Conservation (phyloP, 1,140 invertebrate species). For the Caenorhabditis inopinata region DNA sequence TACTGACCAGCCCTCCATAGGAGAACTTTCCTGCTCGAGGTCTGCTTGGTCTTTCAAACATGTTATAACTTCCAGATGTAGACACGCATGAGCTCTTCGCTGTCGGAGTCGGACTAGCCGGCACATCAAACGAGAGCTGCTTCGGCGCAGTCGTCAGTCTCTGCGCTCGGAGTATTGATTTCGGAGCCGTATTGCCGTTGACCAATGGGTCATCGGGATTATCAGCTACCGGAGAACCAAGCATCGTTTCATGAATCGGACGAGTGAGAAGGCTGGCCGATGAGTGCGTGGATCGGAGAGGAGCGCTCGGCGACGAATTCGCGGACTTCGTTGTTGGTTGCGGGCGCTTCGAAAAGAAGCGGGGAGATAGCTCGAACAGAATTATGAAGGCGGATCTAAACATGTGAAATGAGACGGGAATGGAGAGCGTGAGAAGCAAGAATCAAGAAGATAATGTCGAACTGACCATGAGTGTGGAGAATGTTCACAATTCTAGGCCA, state of each 20-base stretch:
- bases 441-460: background rate
- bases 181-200: background rate
- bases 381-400: conserved; percentile 18
- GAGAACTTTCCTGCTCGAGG: background rate
- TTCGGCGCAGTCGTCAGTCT: conserved; percentile 21
- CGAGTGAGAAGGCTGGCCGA: conserved; percentile 8
- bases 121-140: conserved; percentile 39
- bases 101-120: conserved; percentile 30
- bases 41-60: conserved; percentile 36
- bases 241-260: conserved; percentile 20
- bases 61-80: conserved; percentile 25
- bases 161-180: conserved; percentile 28
- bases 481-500: no score
- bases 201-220: conserved; percentile 3
- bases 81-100: conserved; percentile 34
- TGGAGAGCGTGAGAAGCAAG: background rate
- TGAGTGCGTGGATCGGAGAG: background rate
- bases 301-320: background rate
- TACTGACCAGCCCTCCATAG: conserved; percentile 5
- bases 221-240: conserved; percentile 1
- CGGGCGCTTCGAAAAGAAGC: background rate
- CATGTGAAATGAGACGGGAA: no score
- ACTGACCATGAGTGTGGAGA: no score
- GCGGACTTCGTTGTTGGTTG: background rate
- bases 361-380: conserved; percentile 16